phyloP scores from a whole-genome alignment of 2,888 invertebrate species.

The Trilocha varians region DNA sequence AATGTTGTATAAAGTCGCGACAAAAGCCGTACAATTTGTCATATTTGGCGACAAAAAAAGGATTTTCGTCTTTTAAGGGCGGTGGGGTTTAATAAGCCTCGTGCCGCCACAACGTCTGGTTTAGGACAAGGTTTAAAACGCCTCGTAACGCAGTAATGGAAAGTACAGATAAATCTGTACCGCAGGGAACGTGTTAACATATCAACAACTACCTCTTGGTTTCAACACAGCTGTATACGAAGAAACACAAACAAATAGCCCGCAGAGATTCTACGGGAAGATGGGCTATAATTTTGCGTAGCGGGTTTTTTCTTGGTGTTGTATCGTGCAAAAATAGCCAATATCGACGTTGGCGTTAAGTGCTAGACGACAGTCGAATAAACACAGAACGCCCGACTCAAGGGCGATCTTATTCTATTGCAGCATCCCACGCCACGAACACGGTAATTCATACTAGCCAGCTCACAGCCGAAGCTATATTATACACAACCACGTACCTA shows the following conservation, averaged over 20 bases:
- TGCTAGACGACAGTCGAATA: constrained; percentile 69
- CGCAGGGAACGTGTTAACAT: too few species aligned
- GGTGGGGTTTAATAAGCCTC: too few species aligned
- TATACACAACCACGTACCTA: constrained; percentile 9
- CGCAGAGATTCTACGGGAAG: constrained; percentile 8
- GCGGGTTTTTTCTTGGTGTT: constrained; percentile 38
- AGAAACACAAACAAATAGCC: background rate
- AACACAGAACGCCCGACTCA: constrained; percentile 52
- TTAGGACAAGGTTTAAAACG: too few species aligned
- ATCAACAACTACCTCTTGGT: background rate
- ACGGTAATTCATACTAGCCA: constrained; percentile 19
- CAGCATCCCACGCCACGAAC: constrained; percentile 31
- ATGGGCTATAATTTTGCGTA: constrained; percentile 25
- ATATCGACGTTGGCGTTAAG: constrained; percentile 63
- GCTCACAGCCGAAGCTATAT: constrained; percentile 4
- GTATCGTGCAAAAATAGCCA: constrained; percentile 60
- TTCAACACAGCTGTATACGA: background rate
- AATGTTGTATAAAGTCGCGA: too few species aligned
- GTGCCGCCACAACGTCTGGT: too few species aligned
- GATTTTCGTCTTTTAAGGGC: too few species aligned
- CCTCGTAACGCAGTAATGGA: too few species aligned
- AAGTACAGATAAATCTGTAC: too few species aligned
- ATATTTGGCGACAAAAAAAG: too few species aligned
- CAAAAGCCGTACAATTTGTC: too few species aligned
- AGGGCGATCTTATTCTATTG: constrained; percentile 44